Conservation (phyloP, 2,888 invertebrate species). For the Agrochola lychnidis region DNA sequence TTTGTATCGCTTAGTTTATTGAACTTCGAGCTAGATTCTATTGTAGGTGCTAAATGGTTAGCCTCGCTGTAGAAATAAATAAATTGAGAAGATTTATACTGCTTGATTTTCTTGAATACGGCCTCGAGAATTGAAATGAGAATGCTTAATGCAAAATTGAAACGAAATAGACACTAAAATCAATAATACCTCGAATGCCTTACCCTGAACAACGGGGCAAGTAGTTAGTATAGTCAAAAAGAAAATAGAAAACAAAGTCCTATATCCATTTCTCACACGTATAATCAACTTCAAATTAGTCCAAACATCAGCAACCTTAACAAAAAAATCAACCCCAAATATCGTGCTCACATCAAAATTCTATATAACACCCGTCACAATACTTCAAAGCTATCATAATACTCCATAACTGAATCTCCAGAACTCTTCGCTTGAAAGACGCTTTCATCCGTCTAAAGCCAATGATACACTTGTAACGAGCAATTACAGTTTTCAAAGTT, state of each 20-base stretch:
- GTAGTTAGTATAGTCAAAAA: not conserved
- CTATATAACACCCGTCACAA: conserved; percentile 39
- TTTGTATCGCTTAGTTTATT: conserved; percentile 46
- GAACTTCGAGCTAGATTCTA: conserved; percentile 15
- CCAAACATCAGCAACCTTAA: conserved; percentile 3
- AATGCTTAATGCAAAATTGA: not conserved
- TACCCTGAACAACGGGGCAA: not conserved
- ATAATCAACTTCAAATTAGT: not conserved
- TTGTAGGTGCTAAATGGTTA: not conserved
- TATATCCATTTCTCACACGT: not conserved
- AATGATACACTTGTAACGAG: conserved; percentile 70
- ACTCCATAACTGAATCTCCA: conserved; percentile 53
- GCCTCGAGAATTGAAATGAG: not conserved
- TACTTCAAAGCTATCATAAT: conserved; percentile 54
- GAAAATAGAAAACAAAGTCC: not conserved
- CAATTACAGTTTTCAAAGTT: conserved; percentile 71
- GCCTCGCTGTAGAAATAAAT: not conserved
- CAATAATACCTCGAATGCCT: not conserved
- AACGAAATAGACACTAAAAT: not conserved
- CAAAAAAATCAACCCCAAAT: conserved; percentile 15
- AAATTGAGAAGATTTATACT: not conserved
- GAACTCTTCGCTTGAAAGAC: conserved; percentile 48
- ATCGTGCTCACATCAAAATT: conserved; percentile 28
- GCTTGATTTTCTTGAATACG: not conserved
- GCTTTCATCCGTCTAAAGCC: conserved; percentile 65